Evolutionary conservation across 2,888 invertebrate genomes (phyloP), one percentile per base, ranked within the genome.

Genomic region (Pammene aurita): DNA sequence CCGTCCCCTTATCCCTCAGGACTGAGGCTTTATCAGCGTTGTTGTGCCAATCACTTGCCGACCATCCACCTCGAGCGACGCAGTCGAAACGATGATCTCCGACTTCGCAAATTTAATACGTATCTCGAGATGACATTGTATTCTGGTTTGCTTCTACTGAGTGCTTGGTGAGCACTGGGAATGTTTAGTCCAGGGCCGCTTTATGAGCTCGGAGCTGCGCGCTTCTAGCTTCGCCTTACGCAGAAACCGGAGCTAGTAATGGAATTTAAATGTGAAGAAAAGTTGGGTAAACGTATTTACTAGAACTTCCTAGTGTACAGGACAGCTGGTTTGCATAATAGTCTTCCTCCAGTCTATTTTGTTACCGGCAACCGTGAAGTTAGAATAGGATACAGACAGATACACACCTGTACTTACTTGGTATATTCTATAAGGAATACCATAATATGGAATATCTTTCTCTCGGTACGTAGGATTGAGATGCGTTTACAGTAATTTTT

Each of bases 1-100:
- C 70, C 74, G 72, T 73, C 77, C 75, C 76, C 73, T 74, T 75
- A 77, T 81, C 80, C 81, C 79, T 71, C 71, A 78, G 80, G 79
- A 80, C 76, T 76, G 72, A 77, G 76, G 81, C 78, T 85, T 85
- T 83, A 85, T 85, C 84, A 54, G 54, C n/a, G 54, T 7, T 34
- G 54, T 34, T 54, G 5, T 54, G 13, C 34, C 34, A 13, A 34
- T 1, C 26, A 7, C 34, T n/a, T 34, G n/a, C 54, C 7, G 16
- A n/a, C 7, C 7, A 54, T 9, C 7, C 54, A 16, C 34, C 13
- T 34, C 34, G 1, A 26, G 54, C 13, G 5, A 54, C 6, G 34
- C 34, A n/a, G 34, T n/a, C 34, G 7, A 9, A 54, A 34, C n/a
- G 7, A 9, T 54, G 54, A 54, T 26, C 54, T 54, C 54, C 34